Evolutionary conservation across 2,797 vertebrate species (phyloP).

Genomic region (Chloroceryle inda): DNA sequence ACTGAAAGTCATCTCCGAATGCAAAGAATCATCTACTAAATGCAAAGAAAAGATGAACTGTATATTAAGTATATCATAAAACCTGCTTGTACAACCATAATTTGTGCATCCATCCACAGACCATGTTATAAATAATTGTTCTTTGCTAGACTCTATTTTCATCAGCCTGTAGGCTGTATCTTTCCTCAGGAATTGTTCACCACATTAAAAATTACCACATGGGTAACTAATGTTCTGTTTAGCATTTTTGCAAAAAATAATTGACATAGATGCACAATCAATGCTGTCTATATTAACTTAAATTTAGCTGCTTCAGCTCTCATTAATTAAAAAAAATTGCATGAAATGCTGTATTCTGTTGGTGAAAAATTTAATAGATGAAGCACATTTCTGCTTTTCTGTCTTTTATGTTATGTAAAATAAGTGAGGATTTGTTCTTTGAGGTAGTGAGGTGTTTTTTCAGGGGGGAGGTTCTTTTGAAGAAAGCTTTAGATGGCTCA

Average conservation of each 20-base stretch:
- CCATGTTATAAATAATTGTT: constrained; percentile 21
- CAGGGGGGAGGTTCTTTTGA: neutral
- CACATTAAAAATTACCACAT: constrained; percentile 49
- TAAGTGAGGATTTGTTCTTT: constrained; percentile 27
- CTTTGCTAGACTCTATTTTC: neutral
- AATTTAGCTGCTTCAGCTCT: constrained; percentile 70
- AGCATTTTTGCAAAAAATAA: constrained; percentile 60
- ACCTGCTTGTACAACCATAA: constrained; percentile 23
- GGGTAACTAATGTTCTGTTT: constrained; percentile 69
- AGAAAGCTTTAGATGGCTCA: constrained; percentile 35
- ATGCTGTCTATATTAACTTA: constrained; percentile 50
- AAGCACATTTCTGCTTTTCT: constrained; percentile 28
- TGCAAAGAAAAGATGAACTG: constrained; percentile 4
- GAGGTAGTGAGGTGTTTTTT: neutral
- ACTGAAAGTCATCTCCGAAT: neutral
- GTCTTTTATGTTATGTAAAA: constrained; percentile 68
- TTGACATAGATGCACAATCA: constrained; percentile 57
- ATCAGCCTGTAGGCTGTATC: neutral
- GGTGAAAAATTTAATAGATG: constrained; percentile 63
- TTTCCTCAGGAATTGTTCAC: constrained; percentile 40
- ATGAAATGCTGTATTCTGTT: constrained; percentile 58
- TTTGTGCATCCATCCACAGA: constrained; percentile 22
- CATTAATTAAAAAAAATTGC: constrained; percentile 71
- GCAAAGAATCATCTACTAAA: neutral
- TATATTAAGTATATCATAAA: constrained; percentile 29